Evolutionary conservation across 2,113 vertebrate genomes (phyloP).

Genomic region (Callipepla californica): DNA sequence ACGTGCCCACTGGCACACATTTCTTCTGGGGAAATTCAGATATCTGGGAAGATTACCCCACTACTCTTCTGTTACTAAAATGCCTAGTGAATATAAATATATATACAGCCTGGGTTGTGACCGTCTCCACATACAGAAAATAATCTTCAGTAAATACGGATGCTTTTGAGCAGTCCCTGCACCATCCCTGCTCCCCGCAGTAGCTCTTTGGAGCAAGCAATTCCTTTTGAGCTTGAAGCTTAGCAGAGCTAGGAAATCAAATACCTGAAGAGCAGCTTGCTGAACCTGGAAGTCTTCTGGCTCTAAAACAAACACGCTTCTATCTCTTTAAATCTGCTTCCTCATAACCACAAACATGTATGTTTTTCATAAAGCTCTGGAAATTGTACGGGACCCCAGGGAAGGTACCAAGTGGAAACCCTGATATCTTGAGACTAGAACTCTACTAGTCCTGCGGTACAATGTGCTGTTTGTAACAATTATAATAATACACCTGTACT

Average conservation of each 20-base stretch:
- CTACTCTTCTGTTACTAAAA: not conserved
- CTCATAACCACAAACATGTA: conserved; percentile 84
- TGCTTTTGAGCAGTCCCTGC: not conserved
- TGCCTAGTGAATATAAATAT: not conserved
- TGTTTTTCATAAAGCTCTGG: conserved; percentile 86
- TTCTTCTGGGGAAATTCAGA: not conserved
- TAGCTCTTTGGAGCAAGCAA: not conserved
- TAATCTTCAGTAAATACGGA: not conserved
- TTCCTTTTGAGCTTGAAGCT: conserved; percentile 3
- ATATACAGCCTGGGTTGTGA: not conserved
- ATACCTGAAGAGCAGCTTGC: conserved; percentile 38
- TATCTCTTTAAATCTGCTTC: conserved; percentile 81
- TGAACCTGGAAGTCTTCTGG: not conserved
- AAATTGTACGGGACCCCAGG: conserved; percentile 81
- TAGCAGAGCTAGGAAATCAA: not conserved
- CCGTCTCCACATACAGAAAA: not conserved
- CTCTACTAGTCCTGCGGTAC: conserved; percentile 78
- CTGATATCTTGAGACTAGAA: conserved; percentile 78
- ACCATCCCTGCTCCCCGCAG: not conserved
- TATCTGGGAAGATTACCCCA: not conserved
- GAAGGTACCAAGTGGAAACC: conserved; percentile 78
- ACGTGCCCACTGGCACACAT: not conserved
- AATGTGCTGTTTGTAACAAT: conserved; percentile 89
- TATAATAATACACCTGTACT: conserved; percentile 90
- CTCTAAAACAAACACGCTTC: conserved; percentile 62